phyloP scores from a whole-genome alignment of 1,140 invertebrate species.

The Drosophila eugracilis region DNA sequence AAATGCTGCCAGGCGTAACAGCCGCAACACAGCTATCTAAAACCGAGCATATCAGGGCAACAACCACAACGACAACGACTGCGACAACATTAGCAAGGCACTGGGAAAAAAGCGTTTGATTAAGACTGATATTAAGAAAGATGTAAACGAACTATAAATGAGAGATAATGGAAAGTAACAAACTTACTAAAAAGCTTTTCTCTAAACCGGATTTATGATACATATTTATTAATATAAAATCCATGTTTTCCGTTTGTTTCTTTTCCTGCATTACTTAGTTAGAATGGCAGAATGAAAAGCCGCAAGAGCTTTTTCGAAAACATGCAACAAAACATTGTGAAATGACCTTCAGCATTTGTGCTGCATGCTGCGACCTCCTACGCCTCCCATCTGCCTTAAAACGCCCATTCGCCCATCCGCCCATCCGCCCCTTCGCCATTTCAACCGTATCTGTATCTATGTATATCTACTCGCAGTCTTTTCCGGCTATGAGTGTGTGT shows the following conservation, averaged over 20 bases:
- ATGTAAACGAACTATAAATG: background rate
- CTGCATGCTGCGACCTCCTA: conserved; percentile 16
- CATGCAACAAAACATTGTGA: conserved; percentile 61
- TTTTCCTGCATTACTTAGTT: conserved; percentile 17
- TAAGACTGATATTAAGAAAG: background rate
- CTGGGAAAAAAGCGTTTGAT: background rate
- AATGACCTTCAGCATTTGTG: conserved; percentile 71
- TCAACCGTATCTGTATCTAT: conserved; percentile 8
- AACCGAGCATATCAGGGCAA: conserved; percentile 44
- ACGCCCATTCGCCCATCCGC: background rate
- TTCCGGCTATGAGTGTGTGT: conserved; percentile 6
- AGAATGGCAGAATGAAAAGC: conserved; percentile 47
- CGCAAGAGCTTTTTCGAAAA: conserved; percentile 60
- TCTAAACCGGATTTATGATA: too few relatives aligned
- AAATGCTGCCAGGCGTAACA: conserved; percentile 65
- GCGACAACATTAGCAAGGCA: conserved; percentile 32
- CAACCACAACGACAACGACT: conserved; percentile 3
- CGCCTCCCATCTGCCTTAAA: too few relatives aligned
- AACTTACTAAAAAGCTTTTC: too few relatives aligned
- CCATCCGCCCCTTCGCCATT: conserved; percentile 8
- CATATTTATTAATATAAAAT: too few relatives aligned
- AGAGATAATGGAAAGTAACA: background rate
- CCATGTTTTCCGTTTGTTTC: background rate
- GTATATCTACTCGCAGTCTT: conserved; percentile 17
- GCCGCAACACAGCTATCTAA: conserved; percentile 35